Conservation (phyloP, 2,888 invertebrate genomes). For the Synergus gifuensis region DNA sequence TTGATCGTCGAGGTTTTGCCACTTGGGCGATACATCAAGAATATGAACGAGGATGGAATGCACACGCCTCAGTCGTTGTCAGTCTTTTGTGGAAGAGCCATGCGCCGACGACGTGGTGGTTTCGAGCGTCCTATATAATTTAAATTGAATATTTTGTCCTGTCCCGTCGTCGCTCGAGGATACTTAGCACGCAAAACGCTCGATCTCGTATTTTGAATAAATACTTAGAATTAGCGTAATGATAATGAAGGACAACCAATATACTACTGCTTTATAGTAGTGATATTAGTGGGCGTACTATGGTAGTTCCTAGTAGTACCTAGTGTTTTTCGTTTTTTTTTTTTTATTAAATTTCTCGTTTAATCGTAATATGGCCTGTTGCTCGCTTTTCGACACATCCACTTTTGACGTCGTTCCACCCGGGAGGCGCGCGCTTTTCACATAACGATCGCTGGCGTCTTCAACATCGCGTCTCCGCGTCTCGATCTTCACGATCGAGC, state of each 20-base stretch:
- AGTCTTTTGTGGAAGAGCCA: conserved; percentile 42
- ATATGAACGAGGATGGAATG: conserved; percentile 42
- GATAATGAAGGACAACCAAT: conserved; percentile 72
- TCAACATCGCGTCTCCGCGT: conserved; percentile 52
- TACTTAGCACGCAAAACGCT: conserved; percentile 65
- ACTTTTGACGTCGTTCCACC: conserved; percentile 37
- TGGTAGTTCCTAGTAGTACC: conserved; percentile 74
- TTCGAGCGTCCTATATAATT: conserved; percentile 39
- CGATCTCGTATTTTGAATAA: conserved; percentile 67
- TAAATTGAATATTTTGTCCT: conserved; percentile 48
- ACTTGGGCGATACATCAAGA: conserved; percentile 32
- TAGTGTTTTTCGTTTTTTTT: conserved; percentile 59
- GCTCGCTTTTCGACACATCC: conserved; percentile 45
- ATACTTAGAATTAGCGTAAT: conserved; percentile 70
- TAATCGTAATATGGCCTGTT: conserved; percentile 75
- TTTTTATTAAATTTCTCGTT: conserved; percentile 57
- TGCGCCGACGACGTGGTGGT: conserved; percentile 37
- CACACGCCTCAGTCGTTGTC: conserved; percentile 42
- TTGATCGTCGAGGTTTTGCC: conserved; percentile 11
- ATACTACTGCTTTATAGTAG: conserved; percentile 70
- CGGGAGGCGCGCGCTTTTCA: conserved; percentile 29
- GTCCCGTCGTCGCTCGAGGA: conserved; percentile 58
- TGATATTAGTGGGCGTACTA: conserved; percentile 74
- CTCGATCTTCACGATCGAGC: conserved; percentile 48
- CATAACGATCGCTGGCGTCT: conserved; percentile 22